Evolutionary conservation across 2,113 vertebrate genomes (phyloP).

Genomic region (Perca schrenkii): DNA sequence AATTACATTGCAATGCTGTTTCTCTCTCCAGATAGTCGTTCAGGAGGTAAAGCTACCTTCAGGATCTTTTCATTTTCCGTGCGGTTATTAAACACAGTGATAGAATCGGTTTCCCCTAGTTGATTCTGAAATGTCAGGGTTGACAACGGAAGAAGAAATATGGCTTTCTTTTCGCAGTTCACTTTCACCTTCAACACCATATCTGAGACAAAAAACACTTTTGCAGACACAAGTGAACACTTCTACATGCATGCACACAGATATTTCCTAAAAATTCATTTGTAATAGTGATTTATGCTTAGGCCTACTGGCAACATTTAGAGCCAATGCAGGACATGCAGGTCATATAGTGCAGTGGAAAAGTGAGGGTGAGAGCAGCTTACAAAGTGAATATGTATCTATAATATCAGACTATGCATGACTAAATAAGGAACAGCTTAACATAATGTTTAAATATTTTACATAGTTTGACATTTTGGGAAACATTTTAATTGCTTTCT

Average conservation of each 20-base stretch:
- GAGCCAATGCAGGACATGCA: neutral
- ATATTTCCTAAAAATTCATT: neutral
- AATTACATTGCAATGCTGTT: slow-evolving; percentile 81
- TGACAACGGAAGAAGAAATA: slow-evolving; percentile 64
- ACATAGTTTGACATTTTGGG: neutral
- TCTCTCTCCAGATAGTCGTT: slow-evolving; percentile 80
- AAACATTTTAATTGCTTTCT: neutral
- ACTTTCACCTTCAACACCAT: slow-evolving; percentile 44
- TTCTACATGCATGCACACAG: neutral
- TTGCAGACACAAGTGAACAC: neutral
- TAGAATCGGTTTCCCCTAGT: slow-evolving; percentile 61
- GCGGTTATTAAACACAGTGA: slow-evolving; percentile 82
- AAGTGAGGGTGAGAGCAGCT: too few relatives aligned
- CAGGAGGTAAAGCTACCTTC: slow-evolving; percentile 76
- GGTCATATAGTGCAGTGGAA: neutral
- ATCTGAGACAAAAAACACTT: slow-evolving; percentile 14
- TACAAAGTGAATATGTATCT: neutral
- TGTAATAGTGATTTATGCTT: neutral
- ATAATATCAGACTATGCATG: neutral
- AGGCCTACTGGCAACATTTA: neutral
- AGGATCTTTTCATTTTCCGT: slow-evolving; percentile 82
- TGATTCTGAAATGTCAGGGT: slow-evolving; percentile 68
- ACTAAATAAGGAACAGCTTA: neutral
- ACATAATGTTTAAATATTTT: too few relatives aligned
- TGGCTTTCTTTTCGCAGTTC: slow-evolving; percentile 38